Conservation (phyloP, 2,888 invertebrate genomes). For the Euphydryas editha region DNA sequence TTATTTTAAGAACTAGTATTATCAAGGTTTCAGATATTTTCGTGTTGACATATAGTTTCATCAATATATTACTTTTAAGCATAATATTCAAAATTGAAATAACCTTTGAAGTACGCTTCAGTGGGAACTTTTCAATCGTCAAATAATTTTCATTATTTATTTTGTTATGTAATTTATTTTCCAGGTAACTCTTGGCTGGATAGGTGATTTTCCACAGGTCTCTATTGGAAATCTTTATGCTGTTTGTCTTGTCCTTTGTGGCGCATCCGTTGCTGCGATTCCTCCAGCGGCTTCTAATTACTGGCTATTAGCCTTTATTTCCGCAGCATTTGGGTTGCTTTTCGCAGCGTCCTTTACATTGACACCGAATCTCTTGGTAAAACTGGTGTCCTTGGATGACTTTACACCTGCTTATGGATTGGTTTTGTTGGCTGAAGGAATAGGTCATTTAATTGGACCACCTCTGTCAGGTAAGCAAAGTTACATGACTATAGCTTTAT, state of each 20-base stretch:
- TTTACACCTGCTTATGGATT: slow-evolving; percentile 97
- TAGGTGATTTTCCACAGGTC: slow-evolving; percentile 93
- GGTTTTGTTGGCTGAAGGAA: slow-evolving; percentile 94
- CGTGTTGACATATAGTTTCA: neutral
- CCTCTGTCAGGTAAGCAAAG: slow-evolving; percentile 89
- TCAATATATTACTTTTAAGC: neutral
- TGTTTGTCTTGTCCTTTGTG: slow-evolving; percentile 88
- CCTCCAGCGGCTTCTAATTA: slow-evolving; percentile 80
- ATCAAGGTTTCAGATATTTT: slow-evolving; percentile 8
- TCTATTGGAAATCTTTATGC: slow-evolving; percentile 93
- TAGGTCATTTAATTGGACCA: slow-evolving; percentile 96
- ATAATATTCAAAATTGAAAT: neutral
- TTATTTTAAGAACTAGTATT: slow-evolving; percentile 18
- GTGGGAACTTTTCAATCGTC: no score
- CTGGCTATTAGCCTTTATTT: slow-evolving; percentile 74
- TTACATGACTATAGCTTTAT: neutral
- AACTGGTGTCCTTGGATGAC: slow-evolving; percentile 93
- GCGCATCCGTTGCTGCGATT: slow-evolving; percentile 85
- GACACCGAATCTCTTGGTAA: slow-evolving; percentile 94
- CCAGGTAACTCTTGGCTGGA: slow-evolving; percentile 92
- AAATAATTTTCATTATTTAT: no score
- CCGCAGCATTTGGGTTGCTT: slow-evolving; percentile 92
- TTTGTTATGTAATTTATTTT: slow-evolving; percentile 36
- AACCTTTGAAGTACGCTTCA: no score
- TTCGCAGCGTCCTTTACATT: slow-evolving; percentile 96